Evolutionary conservation across 2,113 vertebrate species (phyloP).

Genomic region (Psephotus haematonotus): DNA sequence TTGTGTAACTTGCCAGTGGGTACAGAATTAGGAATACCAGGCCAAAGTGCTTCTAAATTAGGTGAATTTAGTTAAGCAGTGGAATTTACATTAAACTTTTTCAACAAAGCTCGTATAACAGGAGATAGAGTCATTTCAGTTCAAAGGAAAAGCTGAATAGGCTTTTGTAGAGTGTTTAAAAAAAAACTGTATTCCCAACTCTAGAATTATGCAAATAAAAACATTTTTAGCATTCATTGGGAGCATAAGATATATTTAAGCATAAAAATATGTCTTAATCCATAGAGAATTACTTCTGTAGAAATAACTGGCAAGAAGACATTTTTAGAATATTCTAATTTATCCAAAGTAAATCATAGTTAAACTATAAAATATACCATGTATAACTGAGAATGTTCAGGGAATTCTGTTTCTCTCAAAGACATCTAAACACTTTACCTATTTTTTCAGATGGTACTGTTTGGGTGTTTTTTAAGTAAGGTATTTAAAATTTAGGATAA

Average conservation of each 20-base stretch:
- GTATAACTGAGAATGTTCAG: not conserved
- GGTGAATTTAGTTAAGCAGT: not conserved
- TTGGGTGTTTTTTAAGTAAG: not conserved
- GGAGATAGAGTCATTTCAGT: not conserved
- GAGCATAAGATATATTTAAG: not conserved
- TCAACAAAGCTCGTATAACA: not conserved
- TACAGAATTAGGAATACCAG: not conserved
- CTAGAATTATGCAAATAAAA: conserved; percentile 41
- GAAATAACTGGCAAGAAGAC: not conserved
- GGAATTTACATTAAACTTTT: not conserved
- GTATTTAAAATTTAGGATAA: not conserved
- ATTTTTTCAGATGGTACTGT: not conserved
- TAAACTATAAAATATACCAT: not conserved
- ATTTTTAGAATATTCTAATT: not conserved
- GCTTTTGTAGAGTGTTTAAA: conserved; percentile 36
- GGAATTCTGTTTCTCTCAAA: not conserved
- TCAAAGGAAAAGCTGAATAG: conserved; percentile 37
- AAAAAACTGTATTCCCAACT: not conserved
- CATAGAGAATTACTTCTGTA: not conserved
- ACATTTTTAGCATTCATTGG: not conserved
- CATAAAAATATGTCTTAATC: conserved; percentile 33
- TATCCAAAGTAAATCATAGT: not conserved
- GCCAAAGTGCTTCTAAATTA: not conserved
- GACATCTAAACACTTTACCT: not conserved
- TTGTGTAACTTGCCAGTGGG: not conserved